Evolutionary conservation across 2,113 vertebrate species (phyloP).

Genomic region (Chaetodon auriga): DNA sequence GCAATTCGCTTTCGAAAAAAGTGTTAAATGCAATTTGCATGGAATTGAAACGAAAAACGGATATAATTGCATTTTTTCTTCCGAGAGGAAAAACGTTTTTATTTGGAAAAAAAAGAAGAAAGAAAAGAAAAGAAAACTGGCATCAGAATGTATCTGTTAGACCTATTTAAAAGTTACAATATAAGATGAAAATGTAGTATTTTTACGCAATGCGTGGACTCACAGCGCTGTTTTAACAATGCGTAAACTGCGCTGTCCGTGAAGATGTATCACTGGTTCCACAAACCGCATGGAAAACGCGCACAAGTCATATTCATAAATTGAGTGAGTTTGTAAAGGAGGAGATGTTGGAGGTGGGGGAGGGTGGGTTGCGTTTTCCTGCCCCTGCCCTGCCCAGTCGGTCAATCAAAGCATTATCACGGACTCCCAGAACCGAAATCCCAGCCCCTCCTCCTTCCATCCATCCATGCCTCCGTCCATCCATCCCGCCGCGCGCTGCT

Average conservation of each 20-base stretch:
- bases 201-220: background rate
- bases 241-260: background rate
- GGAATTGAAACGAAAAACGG: background rate
- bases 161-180: background rate
- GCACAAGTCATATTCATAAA: background rate
- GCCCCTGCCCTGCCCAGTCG: background rate
- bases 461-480: conserved; percentile 16
- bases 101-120: background rate
- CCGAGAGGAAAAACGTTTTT: background rate
- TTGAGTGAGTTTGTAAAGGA: background rate
- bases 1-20: background rate
- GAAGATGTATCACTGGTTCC: background rate
- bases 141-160: background rate
- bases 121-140: background rate
- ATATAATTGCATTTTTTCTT: background rate
- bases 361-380: background rate
- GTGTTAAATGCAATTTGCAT: background rate
- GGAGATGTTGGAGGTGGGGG: background rate
- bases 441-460: conserved; percentile 9
- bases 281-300: background rate
- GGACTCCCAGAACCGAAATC: conserved; percentile 22
- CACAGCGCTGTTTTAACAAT: background rate
- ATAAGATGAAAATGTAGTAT: background rate
- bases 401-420: conserved; percentile 59
- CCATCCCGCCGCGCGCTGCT: conserved; percentile 1